Percentiles rank a stretch among this genome's conserved stretches.
Evolutionary conservation across 2,113 vertebrate genomes (phyloP).

Genomic region (Pionites leucogaster): DNA sequence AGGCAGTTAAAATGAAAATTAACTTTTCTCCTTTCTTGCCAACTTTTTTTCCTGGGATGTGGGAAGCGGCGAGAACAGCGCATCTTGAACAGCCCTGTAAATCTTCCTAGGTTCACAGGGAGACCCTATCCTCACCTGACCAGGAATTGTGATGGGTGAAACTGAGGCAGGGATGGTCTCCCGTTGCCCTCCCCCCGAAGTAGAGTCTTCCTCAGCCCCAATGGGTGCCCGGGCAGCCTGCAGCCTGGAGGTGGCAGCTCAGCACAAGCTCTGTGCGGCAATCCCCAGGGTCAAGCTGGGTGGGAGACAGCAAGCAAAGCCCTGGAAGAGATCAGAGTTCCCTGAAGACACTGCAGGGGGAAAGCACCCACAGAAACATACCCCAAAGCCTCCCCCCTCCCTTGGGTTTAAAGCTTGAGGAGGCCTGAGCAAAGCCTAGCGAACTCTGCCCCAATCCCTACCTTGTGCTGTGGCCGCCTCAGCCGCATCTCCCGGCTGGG

Average conservation of each 20-base stretch:
- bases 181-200: not conserved
- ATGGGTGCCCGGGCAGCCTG: not conserved
- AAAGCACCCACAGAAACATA: not conserved
- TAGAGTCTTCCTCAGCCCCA: not conserved
- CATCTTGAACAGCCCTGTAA: not conserved
- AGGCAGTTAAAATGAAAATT: not conserved
- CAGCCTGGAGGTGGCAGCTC: not conserved
- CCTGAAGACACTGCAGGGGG: not conserved
- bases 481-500: accelerated
- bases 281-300: not conserved
- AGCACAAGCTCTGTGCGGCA: no score
- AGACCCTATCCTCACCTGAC: not conserved
- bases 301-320: not conserved
- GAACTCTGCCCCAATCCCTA: not conserved
- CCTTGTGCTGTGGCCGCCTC: not conserved
- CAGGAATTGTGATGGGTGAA: not conserved
- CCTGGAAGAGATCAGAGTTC: accelerated
- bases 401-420: not conserved
- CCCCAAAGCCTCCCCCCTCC: not conserved
- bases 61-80: not conserved
- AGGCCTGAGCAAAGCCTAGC: not conserved
- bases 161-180: accelerated
- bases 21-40: not conserved
- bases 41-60: not conserved
- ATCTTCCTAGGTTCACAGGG: not conserved